Percentiles rank a stretch among this genome's conserved stretches.
Conservation (phyloP, 2,888 invertebrate species). For the Vannuccia rotundouncinata region DNA sequence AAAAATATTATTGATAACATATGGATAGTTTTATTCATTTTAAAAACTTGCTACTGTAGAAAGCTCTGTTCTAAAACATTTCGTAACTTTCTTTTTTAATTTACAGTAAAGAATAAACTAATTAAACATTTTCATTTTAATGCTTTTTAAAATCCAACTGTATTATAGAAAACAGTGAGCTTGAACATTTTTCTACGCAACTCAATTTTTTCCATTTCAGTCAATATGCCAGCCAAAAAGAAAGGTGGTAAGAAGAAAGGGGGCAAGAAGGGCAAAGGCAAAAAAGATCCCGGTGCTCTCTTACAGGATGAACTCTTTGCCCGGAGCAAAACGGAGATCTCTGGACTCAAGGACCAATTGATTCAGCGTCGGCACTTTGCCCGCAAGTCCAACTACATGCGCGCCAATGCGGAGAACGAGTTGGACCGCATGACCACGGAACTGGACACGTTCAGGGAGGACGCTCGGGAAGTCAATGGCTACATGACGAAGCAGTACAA, state of each 20-base stretch:
- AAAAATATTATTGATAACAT: too few species aligned
- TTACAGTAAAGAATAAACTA: too few species aligned
- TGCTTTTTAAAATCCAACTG: too few species aligned
- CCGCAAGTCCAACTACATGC: constrained; percentile 32
- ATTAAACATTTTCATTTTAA: too few species aligned
- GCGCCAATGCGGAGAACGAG: constrained; percentile 7
- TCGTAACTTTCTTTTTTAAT: too few species aligned
- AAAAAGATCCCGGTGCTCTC: constrained; percentile 28
- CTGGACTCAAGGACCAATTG: constrained; percentile 33
- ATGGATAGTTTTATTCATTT: too few species aligned
- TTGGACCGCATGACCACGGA: constrained; percentile 27
- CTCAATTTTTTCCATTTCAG: too few species aligned
- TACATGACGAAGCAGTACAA: constrained; percentile 40
- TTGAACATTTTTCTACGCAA: too few species aligned
- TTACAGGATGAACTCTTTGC: not conserved
- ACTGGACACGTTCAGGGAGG: constrained; percentile 30
- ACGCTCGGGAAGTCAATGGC: constrained; percentile 34
- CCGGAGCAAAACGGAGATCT: not conserved
- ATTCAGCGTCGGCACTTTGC: constrained; percentile 33
- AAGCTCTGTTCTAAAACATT: too few species aligned
- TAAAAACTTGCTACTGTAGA: too few species aligned
- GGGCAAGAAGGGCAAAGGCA: not conserved
- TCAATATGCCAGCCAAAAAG: constrained; percentile 30
- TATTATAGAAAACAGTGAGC: too few species aligned
- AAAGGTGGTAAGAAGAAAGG: not conserved